phyloP scores from a whole-genome alignment of 2,888 invertebrate species.

The Drosophila austrosaltans region DNA sequence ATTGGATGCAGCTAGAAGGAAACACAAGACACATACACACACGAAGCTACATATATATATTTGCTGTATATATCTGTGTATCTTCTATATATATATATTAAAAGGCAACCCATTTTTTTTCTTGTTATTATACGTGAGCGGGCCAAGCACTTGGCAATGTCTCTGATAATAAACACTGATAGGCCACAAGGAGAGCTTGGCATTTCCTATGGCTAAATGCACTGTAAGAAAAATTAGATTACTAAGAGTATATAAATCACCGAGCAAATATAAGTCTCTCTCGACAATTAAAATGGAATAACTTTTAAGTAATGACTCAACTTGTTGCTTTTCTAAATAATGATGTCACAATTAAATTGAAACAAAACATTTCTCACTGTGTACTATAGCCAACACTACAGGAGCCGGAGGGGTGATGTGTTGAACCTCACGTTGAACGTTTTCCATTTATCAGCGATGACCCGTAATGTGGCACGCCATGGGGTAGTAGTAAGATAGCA shows the following conservation, averaged over 20 bases:
- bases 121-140: conserved; percentile 58
- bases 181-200: conserved; percentile 35
- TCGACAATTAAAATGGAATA: too few species aligned
- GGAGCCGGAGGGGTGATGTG: conserved; percentile 7
- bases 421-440: conserved; percentile 19
- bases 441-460: conserved; percentile 67
- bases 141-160: conserved; percentile 41
- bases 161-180: conserved; percentile 67
- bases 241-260: too few species aligned
- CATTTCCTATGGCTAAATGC: conserved; percentile 34
- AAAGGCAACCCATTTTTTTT: conserved; percentile 35
- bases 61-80: conserved; percentile 3
- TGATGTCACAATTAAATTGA: neutral
- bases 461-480: conserved; percentile 44
- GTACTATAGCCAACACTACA: neutral
- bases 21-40: neutral
- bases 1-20: conserved; percentile 33
- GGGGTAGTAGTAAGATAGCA: neutral
- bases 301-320: neutral
- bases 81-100: conserved; percentile 1
- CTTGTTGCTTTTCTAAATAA: neutral
- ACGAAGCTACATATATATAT: neutral
- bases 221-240: neutral
- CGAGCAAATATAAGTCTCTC: too few species aligned
- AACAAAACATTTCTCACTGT: neutral